Evolutionary conservation across 1,140 invertebrate genomes (phyloP).

Genomic region (Hycleus phaleratus): DNA sequence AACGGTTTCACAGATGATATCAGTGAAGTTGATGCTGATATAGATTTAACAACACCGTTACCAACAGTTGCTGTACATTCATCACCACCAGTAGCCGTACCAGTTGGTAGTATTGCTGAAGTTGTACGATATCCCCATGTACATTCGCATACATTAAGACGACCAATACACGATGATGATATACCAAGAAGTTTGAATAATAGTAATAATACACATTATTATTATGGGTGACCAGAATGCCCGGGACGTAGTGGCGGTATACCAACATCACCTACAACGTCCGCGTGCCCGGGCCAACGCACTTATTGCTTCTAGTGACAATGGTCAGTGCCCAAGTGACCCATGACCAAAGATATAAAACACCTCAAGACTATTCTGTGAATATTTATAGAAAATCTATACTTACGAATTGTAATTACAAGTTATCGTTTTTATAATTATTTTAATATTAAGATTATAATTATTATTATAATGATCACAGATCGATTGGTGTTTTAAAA

Average conservation of each 20-base stretch:
- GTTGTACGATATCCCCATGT: conserved; percentile 34
- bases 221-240: conserved; percentile 38
- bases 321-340: conserved; percentile 15
- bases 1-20: conserved; percentile 65
- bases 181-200: conserved; percentile 25
- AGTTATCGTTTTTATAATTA: not conserved
- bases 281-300: conserved; percentile 35
- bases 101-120: conserved; percentile 33
- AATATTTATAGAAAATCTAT: conserved; percentile 3
- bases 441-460: not conserved
- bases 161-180: conserved; percentile 13
- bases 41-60: conserved; percentile 55
- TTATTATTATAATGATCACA: not conserved
- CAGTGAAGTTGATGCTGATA: conserved; percentile 64
- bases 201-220: conserved; percentile 30
- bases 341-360: conserved; percentile 20
- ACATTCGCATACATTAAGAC: conserved; percentile 29
- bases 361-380: conserved; percentile 16
- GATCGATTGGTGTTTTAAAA: not conserved
- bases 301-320: conserved; percentile 37
- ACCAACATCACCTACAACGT: conserved; percentile 25
- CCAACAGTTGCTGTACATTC: conserved; percentile 29
- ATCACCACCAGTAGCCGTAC: conserved; percentile 3
- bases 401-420: conserved; percentile 6
- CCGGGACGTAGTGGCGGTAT: conserved; percentile 26